Conservation (phyloP, 2,888 invertebrate species). For the Parnassius mnemosyne region DNA sequence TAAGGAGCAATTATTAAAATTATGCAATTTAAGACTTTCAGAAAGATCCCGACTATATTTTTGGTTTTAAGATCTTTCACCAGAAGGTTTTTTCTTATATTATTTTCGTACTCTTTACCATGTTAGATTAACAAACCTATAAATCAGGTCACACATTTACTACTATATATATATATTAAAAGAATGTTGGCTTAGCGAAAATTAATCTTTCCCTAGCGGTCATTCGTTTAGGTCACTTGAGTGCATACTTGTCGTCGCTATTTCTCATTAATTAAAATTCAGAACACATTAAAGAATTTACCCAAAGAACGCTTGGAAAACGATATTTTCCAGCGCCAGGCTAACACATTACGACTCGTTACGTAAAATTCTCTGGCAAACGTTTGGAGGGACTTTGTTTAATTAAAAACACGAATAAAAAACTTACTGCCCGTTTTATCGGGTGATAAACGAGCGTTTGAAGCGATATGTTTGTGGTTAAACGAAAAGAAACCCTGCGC, state of each 20-base stretch:
- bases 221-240: slow-evolving; percentile 16
- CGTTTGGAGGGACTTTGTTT: slow-evolving; percentile 62
- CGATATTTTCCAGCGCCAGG: slow-evolving; percentile 43
- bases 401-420: slow-evolving; percentile 79
- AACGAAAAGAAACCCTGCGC: slow-evolving; percentile 42
- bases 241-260: slow-evolving; percentile 16
- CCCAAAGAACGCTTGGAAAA: slow-evolving; percentile 33
- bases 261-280: slow-evolving; percentile 23
- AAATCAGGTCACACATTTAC: too few species aligned
- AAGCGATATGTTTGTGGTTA: slow-evolving; percentile 32
- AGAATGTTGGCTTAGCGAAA: slow-evolving; percentile 1
- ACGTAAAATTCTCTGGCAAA: slow-evolving; percentile 57
- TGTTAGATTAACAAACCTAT: too few species aligned
- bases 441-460: slow-evolving; percentile 65
- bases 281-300: slow-evolving; percentile 30
- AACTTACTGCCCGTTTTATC: slow-evolving; percentile 68
- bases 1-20: too few species aligned
- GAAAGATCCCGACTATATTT: too few species aligned
- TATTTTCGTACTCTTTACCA: too few species aligned
- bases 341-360: slow-evolving; percentile 53
- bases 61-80: too few species aligned
- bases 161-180: neutral
- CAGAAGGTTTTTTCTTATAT: too few species aligned
- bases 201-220: slow-evolving; percentile 7
- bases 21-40: too few species aligned